Base-by-base conservation (phyloP, 2,888 invertebrate genomes). In the Ommatoiulus sabulosus region DNA sequence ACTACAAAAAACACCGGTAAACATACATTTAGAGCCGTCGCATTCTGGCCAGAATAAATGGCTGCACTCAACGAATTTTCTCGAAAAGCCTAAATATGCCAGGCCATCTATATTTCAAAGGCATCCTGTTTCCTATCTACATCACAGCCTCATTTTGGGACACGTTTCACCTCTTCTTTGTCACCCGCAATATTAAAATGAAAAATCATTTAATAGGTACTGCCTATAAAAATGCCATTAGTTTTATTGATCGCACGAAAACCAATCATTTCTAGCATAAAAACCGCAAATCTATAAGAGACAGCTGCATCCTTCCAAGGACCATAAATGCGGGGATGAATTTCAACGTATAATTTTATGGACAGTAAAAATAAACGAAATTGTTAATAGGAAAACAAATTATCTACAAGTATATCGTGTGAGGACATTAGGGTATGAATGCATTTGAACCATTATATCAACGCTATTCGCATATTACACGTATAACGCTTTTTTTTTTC, bases 151-250 rank as follows among this genome's bases (percentile, higher is more conserved):
- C 80, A 35, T 80, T 80, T 80, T 15, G 15, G 35, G 35, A 80
- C 80, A 80, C 80, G 80, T 80, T 80, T 15, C 35, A 43, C 35
- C 80, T 12, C 12, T 35, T 35, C 35, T 12, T 80, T 80, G 35
- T 24, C 80, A 80, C 35, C 24, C 80, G 15, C 80, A 24, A 80
- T 80, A 80, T 80, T 80, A 80, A 80, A 80, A 80, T 35, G 80
- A 35, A 80, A 80, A 80, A 80, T 80, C 80, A 35, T 80, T 80
- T 80, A 80, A 80, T 24, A 80, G 80, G 80, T 10, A 80, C 35
- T 80, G 80, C 80, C 80, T 80, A 80, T 80, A 80, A 80, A 80
- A 80, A 80, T 80, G 80, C 80, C 80, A 80, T 80, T 80, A 80
- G 35, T 80, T 80, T 80, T 80, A 80, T 80, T 80, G 80, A 80